Percentiles rank a stretch among this genome's conserved stretches.
Evolutionary conservation across 1,140 invertebrate genomes (phyloP).

Genomic region (Pygmarrhopalites habei): DNA sequence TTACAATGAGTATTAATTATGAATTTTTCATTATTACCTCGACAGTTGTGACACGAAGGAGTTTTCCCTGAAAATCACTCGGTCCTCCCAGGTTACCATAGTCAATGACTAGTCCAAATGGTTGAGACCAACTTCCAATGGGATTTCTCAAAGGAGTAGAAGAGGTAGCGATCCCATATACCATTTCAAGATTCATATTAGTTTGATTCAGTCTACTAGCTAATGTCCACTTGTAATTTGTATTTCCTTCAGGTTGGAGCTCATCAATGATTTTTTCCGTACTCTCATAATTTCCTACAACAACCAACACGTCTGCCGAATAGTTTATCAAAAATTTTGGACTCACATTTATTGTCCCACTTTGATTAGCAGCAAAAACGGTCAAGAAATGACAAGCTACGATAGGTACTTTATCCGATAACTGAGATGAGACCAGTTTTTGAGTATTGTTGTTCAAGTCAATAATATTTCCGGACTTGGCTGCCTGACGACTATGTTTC

Average conservation of each 20-base stretch:
- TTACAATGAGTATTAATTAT: too few species aligned
- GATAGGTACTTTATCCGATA: not conserved
- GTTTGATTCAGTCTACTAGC: not conserved
- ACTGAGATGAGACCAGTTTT: too few species aligned
- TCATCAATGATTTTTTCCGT: constrained; percentile 8
- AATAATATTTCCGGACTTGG: too few species aligned
- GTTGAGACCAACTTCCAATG: constrained; percentile 21
- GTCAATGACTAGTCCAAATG: constrained; percentile 10
- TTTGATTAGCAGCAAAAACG: not conserved
- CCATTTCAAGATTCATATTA: constrained; percentile 12
- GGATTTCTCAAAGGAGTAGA: constrained; percentile 9
- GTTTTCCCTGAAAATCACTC: constrained; percentile 16
- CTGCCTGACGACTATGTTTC: too few species aligned
- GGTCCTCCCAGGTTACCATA: not conserved
- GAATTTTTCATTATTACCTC: constrained; percentile 15
- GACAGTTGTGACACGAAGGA: constrained; percentile 21
- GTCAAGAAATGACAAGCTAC: not conserved
- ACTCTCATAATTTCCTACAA: not conserved
- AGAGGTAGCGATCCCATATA: constrained; percentile 27
- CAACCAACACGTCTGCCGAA: not conserved
- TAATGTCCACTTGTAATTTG: constrained; percentile 32
- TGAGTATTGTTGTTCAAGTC: too few species aligned
- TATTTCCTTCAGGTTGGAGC: constrained; percentile 17
- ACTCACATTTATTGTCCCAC: not conserved
- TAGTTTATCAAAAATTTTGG: not conserved